Evolutionary conservation across 2,888 invertebrate species (phyloP).

Genomic region (Dolichomitus sp.): DNA sequence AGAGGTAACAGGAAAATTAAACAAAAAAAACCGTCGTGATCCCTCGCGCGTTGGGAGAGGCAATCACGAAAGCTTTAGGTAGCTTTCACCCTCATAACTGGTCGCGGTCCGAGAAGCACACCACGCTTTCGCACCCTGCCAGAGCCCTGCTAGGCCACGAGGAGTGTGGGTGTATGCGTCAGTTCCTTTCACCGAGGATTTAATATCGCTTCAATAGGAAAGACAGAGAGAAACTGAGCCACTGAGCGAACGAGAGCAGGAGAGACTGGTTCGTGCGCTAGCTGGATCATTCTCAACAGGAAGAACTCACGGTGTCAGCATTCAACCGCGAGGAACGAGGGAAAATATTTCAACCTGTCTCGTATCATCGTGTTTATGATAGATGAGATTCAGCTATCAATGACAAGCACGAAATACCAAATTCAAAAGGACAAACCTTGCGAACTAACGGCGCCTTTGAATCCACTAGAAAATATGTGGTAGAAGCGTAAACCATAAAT

Average conservation of each 20-base stretch:
- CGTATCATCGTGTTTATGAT: slow-evolving; percentile 42
- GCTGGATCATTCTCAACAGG: slow-evolving; percentile 20
- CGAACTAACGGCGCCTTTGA: background rate
- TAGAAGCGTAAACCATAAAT: background rate
- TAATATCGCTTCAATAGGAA: slow-evolving; percentile 75
- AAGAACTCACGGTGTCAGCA: slow-evolving; percentile 33
- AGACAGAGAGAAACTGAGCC: slow-evolving; percentile 9
- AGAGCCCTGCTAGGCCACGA: background rate
- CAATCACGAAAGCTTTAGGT: slow-evolving; percentile 77
- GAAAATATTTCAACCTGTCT: slow-evolving; percentile 5
- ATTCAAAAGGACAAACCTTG: slow-evolving; percentile 12
- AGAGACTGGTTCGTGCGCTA: slow-evolving; percentile 9
- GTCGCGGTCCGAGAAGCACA: slow-evolving; percentile 59
- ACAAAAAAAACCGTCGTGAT: slow-evolving; percentile 76
- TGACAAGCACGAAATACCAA: slow-evolving; percentile 28
- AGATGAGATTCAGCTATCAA: slow-evolving; percentile 30
- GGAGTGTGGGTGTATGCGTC: slow-evolving; percentile 21
- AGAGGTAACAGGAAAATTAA: slow-evolving; percentile 73
- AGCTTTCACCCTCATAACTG: slow-evolving; percentile 72
- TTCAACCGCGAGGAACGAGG: slow-evolving; percentile 29
- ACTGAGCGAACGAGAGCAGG: background rate
- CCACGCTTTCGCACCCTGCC: slow-evolving; percentile 15
- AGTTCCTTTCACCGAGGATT: slow-evolving; percentile 78
- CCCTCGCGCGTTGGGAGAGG: slow-evolving; percentile 72
- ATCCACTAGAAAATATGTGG: background rate